phyloP scores from a whole-genome alignment of 2,113 vertebrate genomes.

The Phyllopteryx taeniolatus region DNA sequence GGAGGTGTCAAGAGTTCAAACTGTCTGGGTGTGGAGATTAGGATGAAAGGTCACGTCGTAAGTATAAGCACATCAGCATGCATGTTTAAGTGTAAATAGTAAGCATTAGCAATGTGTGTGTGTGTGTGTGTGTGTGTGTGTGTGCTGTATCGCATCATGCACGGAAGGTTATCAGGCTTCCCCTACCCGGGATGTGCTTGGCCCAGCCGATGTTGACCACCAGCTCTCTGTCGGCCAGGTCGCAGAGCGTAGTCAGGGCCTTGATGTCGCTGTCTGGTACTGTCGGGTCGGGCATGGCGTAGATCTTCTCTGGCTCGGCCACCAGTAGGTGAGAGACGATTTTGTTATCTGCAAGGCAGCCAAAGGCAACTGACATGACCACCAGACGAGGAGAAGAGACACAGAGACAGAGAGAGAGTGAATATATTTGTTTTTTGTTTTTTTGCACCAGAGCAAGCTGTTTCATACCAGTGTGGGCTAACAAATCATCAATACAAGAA shows the following conservation, averaged over 20 bases:
- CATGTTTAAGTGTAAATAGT: constrained; percentile 3
- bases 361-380: constrained; percentile 82
- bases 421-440: constrained; percentile 33
- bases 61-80: background rate
- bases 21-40: constrained; percentile 35
- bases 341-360: constrained; percentile 98
- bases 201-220: constrained; percentile 99
- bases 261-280: constrained; percentile 99
- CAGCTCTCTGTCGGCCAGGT: constrained; percentile 95
- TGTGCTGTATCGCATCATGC: background rate
- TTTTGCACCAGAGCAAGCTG: constrained; percentile 23
- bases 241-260: constrained; percentile 96
- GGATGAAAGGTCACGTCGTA: constrained; percentile 34
- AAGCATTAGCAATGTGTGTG: background rate
- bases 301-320: constrained; percentile 99
- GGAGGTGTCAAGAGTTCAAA: constrained; percentile 38
- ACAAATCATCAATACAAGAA: constrained; percentile 23
- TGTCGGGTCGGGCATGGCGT: constrained; percentile 98
- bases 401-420: constrained; percentile 73
- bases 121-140: constrained; percentile 11
- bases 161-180: constrained; percentile 2
- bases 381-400: constrained; percentile 75
- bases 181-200: constrained; percentile 96
- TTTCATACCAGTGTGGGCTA: constrained; percentile 48
- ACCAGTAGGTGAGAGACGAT: constrained; percentile 99